Base-by-base conservation (phyloP, 1,140 invertebrate genomes). In the Bombus turneri region DNA sequence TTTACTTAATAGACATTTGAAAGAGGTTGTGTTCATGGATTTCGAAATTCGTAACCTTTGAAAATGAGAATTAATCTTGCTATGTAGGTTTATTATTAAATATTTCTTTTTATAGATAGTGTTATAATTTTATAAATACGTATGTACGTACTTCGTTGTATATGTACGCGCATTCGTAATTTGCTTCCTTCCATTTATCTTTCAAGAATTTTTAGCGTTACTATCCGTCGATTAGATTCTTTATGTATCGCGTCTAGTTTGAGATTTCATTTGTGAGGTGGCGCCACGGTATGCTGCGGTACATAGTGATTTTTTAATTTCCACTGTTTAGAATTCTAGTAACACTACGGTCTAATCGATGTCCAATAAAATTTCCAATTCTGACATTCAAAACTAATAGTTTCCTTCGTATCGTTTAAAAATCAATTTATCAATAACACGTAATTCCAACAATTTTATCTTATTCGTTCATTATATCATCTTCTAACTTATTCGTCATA, bases 181-280 rank as follows among this genome's bases (percentile, higher is more conserved):
- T 66, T 78, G 43, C 34, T 64, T 76, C 0, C 39, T 3, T 37
- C 0, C 1, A 25, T 68, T 68, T 37, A 12, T 37, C 22, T 37
- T 37, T 25, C 6, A 12, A 37, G 4, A 37, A 68, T 8, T 0
- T 8, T 25, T 25, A 10, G 2, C 39, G 72, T 88, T 90, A 87
- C 84, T 90, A 74, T 78, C 79, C 39, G 85, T 59, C 71, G 85
- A 86, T 81, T 82, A 74, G 22, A 43, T 62, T 57, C 71, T 62
- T 64, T 12, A 22, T 37, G 3, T 1, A 34, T 9, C 31, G 12
- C 25, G 25, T 37, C 39, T n/a, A 71, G 85, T 59, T 91, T 85
- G 66, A 53, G 74, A 76, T 73, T 85, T 79, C 81, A 68, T 68
- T 86, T 72, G 85, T 69, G 39, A 91, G 90, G 72, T 91, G 90